A percentile compares a stretch with the other conserved stretches of the same genome.
These are phyloP conservation scores for Sitophilus oryzae DNA, from an alignment of 1,140 invertebrate species.

Conservation along the genomic window DNA sequence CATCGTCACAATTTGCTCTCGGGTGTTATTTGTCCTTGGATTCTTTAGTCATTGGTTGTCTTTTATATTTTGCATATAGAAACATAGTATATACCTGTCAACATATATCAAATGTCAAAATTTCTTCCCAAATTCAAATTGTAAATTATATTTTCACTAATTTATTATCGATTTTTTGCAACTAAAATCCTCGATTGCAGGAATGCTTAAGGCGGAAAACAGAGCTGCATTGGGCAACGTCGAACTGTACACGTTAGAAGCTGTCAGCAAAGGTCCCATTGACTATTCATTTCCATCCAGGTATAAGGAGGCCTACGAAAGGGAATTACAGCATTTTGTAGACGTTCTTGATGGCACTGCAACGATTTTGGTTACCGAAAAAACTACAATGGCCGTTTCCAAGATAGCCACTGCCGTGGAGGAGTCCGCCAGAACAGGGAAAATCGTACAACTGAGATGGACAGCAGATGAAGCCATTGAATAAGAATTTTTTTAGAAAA, in stretches of 20 bases:
- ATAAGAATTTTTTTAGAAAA: too few species aligned
- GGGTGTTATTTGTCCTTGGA: too few species aligned
- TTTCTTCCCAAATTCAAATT: too few species aligned
- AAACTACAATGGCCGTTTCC: slow-evolving; percentile 51
- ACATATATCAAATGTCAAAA: too few species aligned
- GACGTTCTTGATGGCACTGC: slow-evolving; percentile 53
- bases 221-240: slow-evolving; percentile 50
- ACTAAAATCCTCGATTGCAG: too few species aligned
- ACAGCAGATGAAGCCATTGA: slow-evolving; percentile 26
- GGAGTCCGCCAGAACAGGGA: slow-evolving; percentile 49
- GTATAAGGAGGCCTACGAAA: slow-evolving; percentile 53
- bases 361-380: slow-evolving; percentile 43
- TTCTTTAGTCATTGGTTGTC: too few species aligned
- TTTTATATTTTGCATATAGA: too few species aligned
- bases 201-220: slow-evolving; percentile 52
- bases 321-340: slow-evolving; percentile 61
- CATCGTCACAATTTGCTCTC: too few species aligned
- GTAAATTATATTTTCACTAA: too few species aligned
- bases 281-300: slow-evolving; percentile 60
- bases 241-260: slow-evolving; percentile 42
- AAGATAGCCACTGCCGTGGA: slow-evolving; percentile 54
- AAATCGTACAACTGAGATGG: slow-evolving; percentile 47
- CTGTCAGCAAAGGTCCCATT: slow-evolving; percentile 50
- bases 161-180: too few species aligned
- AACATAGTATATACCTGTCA: too few species aligned